phyloP scores from a whole-genome alignment of 2,113 vertebrate genomes.

The Craseonycteris thonglongyai region DNA sequence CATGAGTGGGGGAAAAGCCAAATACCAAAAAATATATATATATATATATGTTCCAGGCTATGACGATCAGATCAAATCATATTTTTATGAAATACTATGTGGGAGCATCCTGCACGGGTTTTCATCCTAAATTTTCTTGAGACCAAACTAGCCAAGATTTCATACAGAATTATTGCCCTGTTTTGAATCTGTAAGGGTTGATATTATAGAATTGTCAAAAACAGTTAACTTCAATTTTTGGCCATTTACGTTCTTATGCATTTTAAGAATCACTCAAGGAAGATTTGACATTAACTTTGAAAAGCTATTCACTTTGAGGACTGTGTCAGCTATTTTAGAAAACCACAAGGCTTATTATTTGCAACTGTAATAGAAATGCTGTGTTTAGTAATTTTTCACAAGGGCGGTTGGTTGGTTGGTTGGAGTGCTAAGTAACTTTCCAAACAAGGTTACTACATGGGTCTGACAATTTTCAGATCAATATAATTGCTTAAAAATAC shows the following conservation, averaged over 20 bases:
- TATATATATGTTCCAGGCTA: conserved; percentile 68
- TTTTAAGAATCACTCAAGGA: conserved; percentile 35
- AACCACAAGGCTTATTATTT: conserved; percentile 29
- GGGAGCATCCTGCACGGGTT: conserved; percentile 52
- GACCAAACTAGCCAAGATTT: conserved; percentile 47
- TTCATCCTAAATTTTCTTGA: conserved; percentile 50
- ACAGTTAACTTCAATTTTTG: conserved; percentile 63
- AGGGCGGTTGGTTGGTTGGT: neutral
- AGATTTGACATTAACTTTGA: conserved; percentile 48
- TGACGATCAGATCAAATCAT: conserved; percentile 65
- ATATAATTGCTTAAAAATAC: neutral
- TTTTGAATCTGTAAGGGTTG: conserved; percentile 56
- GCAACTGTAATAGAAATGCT: neutral
- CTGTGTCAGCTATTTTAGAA: neutral
- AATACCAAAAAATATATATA: conserved; percentile 67
- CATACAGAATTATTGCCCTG: conserved; percentile 41
- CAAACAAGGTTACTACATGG: neutral
- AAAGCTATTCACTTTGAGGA: conserved; percentile 20
- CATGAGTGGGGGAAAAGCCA: conserved; percentile 31
- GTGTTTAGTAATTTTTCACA: neutral
- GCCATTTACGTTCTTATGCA: conserved; percentile 35
- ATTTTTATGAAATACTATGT: conserved; percentile 60
- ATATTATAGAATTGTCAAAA: conserved; percentile 68
- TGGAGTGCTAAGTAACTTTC: neutral
- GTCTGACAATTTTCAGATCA: neutral